These are phyloP conservation scores for Sycophila texana DNA, from an alignment of 2,888 invertebrate genomes.

Conservation along the genomic window DNA sequence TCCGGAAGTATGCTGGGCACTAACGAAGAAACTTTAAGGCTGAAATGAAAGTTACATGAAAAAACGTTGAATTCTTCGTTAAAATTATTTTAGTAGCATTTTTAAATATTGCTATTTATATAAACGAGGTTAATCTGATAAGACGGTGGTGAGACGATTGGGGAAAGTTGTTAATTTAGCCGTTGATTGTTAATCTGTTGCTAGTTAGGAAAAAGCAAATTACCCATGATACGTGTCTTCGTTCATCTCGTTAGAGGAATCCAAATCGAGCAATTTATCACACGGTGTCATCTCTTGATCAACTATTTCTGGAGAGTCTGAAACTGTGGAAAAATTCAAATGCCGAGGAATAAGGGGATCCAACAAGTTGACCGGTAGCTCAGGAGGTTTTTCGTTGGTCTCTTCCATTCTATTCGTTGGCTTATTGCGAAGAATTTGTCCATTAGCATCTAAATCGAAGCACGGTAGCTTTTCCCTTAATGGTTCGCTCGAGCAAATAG, in stretches of 20 bases:
- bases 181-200: slow-evolving; percentile 12
- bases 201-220: slow-evolving; percentile 32
- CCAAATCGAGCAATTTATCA: slow-evolving; percentile 61
- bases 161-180: slow-evolving; percentile 39
- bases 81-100: background rate
- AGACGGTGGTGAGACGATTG: slow-evolving; percentile 38
- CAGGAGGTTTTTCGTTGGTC: slow-evolving; percentile 22
- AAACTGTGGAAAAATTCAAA: slow-evolving; percentile 1
- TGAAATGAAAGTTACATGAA: slow-evolving; percentile 48
- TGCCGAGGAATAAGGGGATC: slow-evolving; percentile 8
- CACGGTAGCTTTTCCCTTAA: slow-evolving; percentile 10
- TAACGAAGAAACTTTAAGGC: slow-evolving; percentile 36
- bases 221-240: slow-evolving; percentile 47
- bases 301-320: slow-evolving; percentile 57
- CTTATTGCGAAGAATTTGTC: background rate
- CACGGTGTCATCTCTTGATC: slow-evolving; percentile 70
- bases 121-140: background rate
- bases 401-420: slow-evolving; percentile 35
- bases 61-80: background rate
- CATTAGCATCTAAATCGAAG: slow-evolving; percentile 25
- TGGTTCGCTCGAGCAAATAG: slow-evolving; percentile 23
- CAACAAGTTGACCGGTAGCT: slow-evolving; percentile 8
- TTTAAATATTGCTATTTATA: background rate
- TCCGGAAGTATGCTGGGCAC: slow-evolving; percentile 13
- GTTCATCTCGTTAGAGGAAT: slow-evolving; percentile 18